Evolutionary conservation across 2,113 vertebrate genomes (phyloP).

Genomic region (Sinosuthora webbiana): DNA sequence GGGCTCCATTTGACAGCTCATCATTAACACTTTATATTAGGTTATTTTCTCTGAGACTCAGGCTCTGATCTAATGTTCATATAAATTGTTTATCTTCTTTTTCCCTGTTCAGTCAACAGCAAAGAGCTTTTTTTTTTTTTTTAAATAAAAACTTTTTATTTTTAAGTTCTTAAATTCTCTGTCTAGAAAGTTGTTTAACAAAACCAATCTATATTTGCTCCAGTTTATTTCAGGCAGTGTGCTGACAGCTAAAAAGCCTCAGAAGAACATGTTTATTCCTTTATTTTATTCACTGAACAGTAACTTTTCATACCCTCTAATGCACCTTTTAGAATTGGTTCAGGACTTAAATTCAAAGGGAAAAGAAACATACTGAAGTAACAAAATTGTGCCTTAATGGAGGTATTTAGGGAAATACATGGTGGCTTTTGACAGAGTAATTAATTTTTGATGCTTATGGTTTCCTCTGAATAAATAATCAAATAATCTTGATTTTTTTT

Average conservation of each 20-base stretch:
- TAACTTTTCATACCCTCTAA: not conserved
- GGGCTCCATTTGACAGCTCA: not conserved
- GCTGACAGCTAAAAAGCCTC: not conserved
- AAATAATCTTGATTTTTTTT: not conserved
- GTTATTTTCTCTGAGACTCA: not conserved
- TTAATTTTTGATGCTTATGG: not conserved
- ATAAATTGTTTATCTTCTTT: not conserved
- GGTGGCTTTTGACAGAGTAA: not conserved
- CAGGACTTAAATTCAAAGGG: not conserved
- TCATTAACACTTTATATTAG: not conserved
- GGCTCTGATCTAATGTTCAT: not conserved
- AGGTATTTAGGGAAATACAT: not conserved
- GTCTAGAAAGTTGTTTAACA: not conserved
- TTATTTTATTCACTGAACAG: not conserved
- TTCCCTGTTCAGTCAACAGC: not conserved
- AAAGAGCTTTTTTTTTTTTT: not conserved
- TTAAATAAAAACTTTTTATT: not conserved
- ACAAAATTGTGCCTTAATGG: not conserved
- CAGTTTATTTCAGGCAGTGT: not conserved
- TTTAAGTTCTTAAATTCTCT: not conserved
- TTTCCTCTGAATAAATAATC: not conserved
- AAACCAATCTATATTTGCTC: not conserved
- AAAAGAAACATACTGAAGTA: not conserved
- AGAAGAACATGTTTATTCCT: not conserved
- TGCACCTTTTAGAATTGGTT: not conserved